Base-by-base conservation (phyloP, 2,797 vertebrate species). In the Urocyon cinereoargenteus region DNA sequence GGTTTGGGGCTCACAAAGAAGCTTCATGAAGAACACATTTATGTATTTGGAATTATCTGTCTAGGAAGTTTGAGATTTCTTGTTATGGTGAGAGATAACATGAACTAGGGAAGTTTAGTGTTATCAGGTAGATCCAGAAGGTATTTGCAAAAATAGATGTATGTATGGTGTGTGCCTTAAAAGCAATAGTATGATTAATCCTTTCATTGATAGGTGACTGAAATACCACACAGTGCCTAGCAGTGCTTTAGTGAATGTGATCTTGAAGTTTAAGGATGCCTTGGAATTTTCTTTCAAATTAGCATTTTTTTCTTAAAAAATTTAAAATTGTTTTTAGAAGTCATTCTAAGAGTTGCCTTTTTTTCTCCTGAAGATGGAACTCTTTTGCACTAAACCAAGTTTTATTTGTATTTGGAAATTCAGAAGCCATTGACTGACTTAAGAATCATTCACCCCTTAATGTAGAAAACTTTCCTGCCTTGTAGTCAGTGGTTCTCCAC, bases 321-420 rank as follows among this genome's bases (percentile, higher is more conserved):
- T 40, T 78, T 61, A n/a, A 78, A 75, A 21, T 2, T 55, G 61
- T 73, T 91, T 83, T 1, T 10, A 92, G 31, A 93, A 77, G 21
- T 96, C 21, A 91, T 97, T 93, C 2, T 51, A 31, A 49, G 45
- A 19, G n/a, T 84, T 96, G 3, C 15, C 72, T 34, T 75, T 87
- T 79, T 22, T 73, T 26, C 15, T 49, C 40, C 28, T 77, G 51
- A 82, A 84, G 36, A 83, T 93, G 28, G 19, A 64, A 78, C 87
- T 82, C 18, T n/a, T 78, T 91, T 93, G 24, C 72, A 78, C 12
- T 53, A 70, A 94, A 70, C 21, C n/a, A 91, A 79, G 70, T 62
- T 98, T 97, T 95, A 88, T 94, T 96, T 97, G 40, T 85, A 55
- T 64, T 66, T 86, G 83, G 14, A 84, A 92, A 93, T 81, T 78